These are phyloP conservation scores for Tyrophagus putrescentiae DNA, from an alignment of 1,140 invertebrate species.

Conservation along the genomic window DNA sequence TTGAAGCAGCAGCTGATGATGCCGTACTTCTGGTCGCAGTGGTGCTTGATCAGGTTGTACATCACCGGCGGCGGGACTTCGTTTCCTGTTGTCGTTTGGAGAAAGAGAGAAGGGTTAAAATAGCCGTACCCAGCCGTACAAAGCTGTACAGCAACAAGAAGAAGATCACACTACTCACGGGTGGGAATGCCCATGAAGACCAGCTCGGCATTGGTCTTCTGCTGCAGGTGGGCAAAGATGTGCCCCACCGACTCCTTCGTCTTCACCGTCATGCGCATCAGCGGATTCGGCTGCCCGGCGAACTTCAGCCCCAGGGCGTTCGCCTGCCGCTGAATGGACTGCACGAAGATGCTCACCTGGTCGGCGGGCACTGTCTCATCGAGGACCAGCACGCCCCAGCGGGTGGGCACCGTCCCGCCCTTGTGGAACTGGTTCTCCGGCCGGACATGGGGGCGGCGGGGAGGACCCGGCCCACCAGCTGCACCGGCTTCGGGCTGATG, in stretches of 20 bases:
- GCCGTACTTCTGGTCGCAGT: conserved; percentile 53
- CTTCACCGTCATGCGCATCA: neutral
- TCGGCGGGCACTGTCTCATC: neutral
- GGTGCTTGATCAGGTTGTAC: conserved; percentile 47
- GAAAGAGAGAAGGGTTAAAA: neutral
- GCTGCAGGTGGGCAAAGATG: neutral
- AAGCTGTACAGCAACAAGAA: neutral
- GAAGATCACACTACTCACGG: neutral
- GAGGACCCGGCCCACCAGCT: neutral
- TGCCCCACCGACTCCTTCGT: neutral
- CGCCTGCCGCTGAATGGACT: neutral
- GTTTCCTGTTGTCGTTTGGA: neutral
- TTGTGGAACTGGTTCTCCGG: neutral
- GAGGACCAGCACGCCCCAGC: neutral
- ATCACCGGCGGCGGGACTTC: neutral
- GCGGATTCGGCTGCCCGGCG: neutral
- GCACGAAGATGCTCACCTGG: neutral
- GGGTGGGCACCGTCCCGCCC: no score
- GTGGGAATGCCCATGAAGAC: neutral
- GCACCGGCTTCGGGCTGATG: neutral
- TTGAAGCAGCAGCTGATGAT: conserved; percentile 62
- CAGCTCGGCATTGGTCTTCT: neutral
- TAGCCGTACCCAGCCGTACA: no score
- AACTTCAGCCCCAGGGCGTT: neutral
- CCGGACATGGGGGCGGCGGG: neutral